Base-by-base conservation (phyloP, 2,113 vertebrate species). In the Lates calcarifer region DNA sequence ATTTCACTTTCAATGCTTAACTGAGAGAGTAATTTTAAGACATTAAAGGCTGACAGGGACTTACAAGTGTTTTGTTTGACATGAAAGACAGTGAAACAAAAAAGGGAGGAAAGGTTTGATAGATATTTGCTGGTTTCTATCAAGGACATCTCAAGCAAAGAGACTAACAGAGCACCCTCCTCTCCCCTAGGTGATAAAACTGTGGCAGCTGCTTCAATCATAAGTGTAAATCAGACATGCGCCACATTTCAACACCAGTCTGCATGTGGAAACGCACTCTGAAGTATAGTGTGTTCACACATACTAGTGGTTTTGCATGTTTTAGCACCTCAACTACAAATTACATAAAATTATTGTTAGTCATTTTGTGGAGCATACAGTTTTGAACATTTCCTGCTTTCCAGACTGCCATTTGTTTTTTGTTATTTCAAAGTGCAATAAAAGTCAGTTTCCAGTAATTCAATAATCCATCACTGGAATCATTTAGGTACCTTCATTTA, bases 161-260 rank as follows among this genome's bases (percentile, higher is more conserved):
- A 86, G 29, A 79, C 41, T 64, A 43, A 28, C 69, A 51, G 43
- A 66, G 73, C 62, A 24, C 14, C 41, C 11, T 53, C 39, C 20
- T 39, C 43, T 79, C 82, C 49, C 68, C 49, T 4, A 29, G 74
- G 72, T 35, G 35, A 67, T 79, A 70, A 67, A 89, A 74, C 49
- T n/a, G 57, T 57, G 63, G 24, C 74, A 89, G 76, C 89, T 89
- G 81, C 76, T 86, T 87, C 28, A 28, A 62, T 74, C 71, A 74
- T 83, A 47, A 87, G 60, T 84, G 55, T 85, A 85, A 87, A 83
- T 82, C 83, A 65, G 31, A 68, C 11, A 5, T 18, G 6, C 37
- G 7, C 39, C 62, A 67, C n/a, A 10, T 43, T 29, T 68, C 37
- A 49, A 12, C 62, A 64, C 20, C 41, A 60, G 17, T 7, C 11